Conservation (phyloP, 1,140 invertebrate species). For the Drosophila tristis region DNA sequence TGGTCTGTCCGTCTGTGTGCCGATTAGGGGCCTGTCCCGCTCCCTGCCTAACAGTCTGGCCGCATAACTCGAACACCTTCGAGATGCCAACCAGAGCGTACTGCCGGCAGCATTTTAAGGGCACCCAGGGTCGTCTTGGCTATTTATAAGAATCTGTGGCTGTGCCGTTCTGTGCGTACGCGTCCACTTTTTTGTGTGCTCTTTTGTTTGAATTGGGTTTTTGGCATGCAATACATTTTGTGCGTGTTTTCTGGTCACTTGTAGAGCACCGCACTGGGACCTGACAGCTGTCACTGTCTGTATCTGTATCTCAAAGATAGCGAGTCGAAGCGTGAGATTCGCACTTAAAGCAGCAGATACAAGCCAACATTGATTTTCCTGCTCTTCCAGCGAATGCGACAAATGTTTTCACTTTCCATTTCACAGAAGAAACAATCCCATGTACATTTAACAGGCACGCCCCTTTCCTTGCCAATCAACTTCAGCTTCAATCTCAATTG, state of each 20-base stretch:
- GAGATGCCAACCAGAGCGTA: constrained; percentile 57
- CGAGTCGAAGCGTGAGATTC: constrained; percentile 25
- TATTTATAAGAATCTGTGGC: constrained; percentile 67
- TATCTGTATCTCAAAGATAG: constrained; percentile 24
- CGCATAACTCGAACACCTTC: constrained; percentile 64
- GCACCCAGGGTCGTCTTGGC: constrained; percentile 70
- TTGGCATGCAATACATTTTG: constrained; percentile 59
- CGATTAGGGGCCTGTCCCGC: constrained; percentile 3
- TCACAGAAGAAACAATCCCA: constrained; percentile 12
- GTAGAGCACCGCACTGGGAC: constrained; percentile 52
- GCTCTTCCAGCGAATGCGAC: constrained; percentile 59
- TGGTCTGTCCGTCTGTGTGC: constrained; percentile 5
- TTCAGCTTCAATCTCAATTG: constrained; percentile 29
- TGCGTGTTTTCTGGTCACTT: constrained; percentile 66
- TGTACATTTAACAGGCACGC: constrained; percentile 58
- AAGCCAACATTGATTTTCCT: constrained; percentile 38
- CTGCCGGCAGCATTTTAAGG: constrained; percentile 73
- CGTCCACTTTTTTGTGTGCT: constrained; percentile 4
- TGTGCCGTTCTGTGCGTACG: constrained; percentile 17
- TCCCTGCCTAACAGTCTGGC: constrained; percentile 34
- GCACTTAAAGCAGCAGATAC: background rate
- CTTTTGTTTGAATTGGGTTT: constrained; percentile 24
- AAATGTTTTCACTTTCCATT: constrained; percentile 61
- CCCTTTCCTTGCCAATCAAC: constrained; percentile 36
- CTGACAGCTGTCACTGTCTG: constrained; percentile 71